Conservation (phyloP, 2,888 invertebrate genomes). For the Actias luna region DNA sequence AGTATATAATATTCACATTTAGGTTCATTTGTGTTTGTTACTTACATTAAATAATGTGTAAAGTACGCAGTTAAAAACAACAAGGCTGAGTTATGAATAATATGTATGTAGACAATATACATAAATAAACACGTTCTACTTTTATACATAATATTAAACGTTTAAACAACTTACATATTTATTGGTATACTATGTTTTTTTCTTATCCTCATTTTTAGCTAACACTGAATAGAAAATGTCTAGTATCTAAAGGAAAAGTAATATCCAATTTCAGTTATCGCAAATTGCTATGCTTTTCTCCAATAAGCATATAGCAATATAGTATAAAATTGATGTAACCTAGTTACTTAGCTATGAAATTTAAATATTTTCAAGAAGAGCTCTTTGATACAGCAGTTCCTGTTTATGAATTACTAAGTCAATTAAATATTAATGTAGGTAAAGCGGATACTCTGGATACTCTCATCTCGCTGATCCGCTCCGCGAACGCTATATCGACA, state of each 20-base stretch:
- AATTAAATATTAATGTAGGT: neutral
- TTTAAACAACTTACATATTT: neutral
- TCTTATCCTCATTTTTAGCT: neutral
- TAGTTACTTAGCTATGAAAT: neutral
- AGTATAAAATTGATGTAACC: neutral
- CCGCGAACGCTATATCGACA: neutral
- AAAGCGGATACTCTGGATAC: neutral
- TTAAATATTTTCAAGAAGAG: neutral
- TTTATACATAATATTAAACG: neutral
- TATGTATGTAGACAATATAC: neutral
- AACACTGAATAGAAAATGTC: neutral
- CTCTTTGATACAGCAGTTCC: neutral
- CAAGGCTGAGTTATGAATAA: conserved; percentile 4
- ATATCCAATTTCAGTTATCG: too few species aligned
- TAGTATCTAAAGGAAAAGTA: neutral
- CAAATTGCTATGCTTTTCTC: neutral
- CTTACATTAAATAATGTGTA: neutral
- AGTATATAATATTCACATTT: neutral
- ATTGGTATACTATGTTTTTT: neutral
- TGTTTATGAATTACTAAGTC: neutral
- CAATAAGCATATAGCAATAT: neutral
- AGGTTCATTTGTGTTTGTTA: neutral
- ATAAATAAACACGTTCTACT: neutral
- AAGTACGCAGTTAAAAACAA: conserved; percentile 8
- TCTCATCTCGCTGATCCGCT: neutral